A percentile compares a stretch with the other conserved stretches of the same genome.
Conservation (phyloP, 2,888 invertebrate species). For the Himalopsyche anomala region DNA sequence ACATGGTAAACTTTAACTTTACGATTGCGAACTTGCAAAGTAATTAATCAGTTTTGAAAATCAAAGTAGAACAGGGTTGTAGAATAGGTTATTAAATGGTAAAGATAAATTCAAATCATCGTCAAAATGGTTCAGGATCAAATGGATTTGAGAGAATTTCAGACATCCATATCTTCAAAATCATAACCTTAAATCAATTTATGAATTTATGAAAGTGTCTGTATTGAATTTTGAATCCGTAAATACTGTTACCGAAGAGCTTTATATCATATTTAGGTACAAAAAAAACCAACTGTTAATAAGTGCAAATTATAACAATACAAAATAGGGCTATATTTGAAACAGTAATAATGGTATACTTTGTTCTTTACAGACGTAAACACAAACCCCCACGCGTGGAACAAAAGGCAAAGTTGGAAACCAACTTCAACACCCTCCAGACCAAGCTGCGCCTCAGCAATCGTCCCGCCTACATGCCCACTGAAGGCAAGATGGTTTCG, state of each 20-base stretch:
- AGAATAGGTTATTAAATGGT: too few species aligned
- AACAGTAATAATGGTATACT: not conserved
- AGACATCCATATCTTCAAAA: not conserved
- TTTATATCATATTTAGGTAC: too few species aligned
- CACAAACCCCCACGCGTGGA: constrained; percentile 99
- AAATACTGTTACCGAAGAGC: too few species aligned
- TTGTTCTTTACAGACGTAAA: constrained; percentile 80
- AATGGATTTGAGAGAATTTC: too few species aligned
- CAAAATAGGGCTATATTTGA: too few species aligned
- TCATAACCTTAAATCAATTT: not conserved
- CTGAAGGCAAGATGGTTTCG: constrained; percentile 99
- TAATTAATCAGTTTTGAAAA: not conserved
- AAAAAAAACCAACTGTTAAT: too few species aligned
- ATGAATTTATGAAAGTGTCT: not conserved
- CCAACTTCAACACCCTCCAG: constrained; percentile 99
- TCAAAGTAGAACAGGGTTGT: not conserved
- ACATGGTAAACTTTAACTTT: not conserved
- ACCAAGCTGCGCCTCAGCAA: constrained; percentile 98
- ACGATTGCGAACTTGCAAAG: not conserved
- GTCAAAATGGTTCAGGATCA: too few species aligned
- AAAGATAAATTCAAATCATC: too few species aligned
- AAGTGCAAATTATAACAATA: too few species aligned
- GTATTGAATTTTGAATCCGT: too few species aligned
- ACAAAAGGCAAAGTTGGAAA: constrained; percentile 99
- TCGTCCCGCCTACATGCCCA: constrained; percentile 99